Conservation (phyloP, 2,888 invertebrate genomes). For the Muscina levida region DNA sequence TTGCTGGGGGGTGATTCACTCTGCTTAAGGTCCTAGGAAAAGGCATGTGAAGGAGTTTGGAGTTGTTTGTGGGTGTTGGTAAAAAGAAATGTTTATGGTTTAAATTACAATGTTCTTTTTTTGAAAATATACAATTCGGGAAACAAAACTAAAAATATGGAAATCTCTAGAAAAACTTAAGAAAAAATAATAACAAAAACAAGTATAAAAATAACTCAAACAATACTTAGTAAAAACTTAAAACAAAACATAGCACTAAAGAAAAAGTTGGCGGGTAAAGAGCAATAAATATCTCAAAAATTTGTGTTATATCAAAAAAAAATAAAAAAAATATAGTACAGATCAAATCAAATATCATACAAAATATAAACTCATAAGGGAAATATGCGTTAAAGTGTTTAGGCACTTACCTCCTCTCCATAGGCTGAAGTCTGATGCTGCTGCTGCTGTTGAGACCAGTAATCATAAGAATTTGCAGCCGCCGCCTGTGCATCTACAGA, state of each 20-base stretch:
- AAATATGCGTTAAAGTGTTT: background rate
- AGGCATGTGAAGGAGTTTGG: no score
- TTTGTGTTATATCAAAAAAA: slow-evolving; percentile 6
- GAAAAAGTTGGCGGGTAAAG: background rate
- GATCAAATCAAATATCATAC: slow-evolving; percentile 24
- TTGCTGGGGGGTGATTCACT: slow-evolving; percentile 33
- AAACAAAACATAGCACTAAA: slow-evolving; percentile 41
- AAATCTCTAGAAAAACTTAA: no score
- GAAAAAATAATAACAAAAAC: background rate
- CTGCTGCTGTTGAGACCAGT: slow-evolving; percentile 72
- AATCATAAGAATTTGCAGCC: slow-evolving; percentile 68
- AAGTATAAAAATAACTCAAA: background rate
- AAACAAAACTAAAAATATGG: no score
- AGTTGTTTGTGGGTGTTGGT: slow-evolving; percentile 43
- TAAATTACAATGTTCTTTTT: background rate
- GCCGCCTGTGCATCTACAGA: slow-evolving; percentile 31
- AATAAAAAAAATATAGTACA: slow-evolving; percentile 15
- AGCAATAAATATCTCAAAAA: slow-evolving; percentile 10
- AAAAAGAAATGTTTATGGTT: slow-evolving; percentile 13
- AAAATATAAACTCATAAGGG: slow-evolving; percentile 7
- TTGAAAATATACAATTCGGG: no score
- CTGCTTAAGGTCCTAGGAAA: slow-evolving; percentile 33
- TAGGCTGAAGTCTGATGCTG: slow-evolving; percentile 40
- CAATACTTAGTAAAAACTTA: background rate
- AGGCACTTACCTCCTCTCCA: slow-evolving; percentile 48